Conservation (phyloP, 1,140 invertebrate species). For the Drosophila asahinai region DNA sequence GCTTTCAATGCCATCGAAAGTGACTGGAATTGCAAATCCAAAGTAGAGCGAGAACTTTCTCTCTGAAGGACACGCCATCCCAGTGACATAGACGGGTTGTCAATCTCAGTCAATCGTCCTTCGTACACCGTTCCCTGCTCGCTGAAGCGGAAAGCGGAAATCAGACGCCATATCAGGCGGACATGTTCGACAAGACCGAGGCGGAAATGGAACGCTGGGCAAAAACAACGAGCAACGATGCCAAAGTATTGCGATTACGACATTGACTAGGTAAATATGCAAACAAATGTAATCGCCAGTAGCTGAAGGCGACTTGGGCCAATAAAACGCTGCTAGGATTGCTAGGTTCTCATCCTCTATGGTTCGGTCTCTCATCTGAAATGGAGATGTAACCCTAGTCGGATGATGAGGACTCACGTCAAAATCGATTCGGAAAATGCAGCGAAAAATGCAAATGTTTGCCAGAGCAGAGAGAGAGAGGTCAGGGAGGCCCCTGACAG, state of each 20-base stretch:
- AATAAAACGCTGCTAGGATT: slow-evolving; percentile 51
- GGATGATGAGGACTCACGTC: slow-evolving; percentile 22
- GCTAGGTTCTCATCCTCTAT: slow-evolving; percentile 6
- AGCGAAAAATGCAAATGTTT: slow-evolving; percentile 71
- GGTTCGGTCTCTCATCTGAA: slow-evolving; percentile 6
- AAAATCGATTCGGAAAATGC: slow-evolving; percentile 67
- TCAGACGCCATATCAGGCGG: slow-evolving; percentile 75
- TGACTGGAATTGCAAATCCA: slow-evolving; percentile 42
- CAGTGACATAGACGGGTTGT: slow-evolving; percentile 43
- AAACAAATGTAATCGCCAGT: slow-evolving; percentile 9
- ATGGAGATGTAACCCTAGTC: slow-evolving; percentile 46
- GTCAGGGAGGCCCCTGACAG: slow-evolving; percentile 16
- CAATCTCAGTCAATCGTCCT: slow-evolving; percentile 53
- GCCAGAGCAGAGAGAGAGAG: slow-evolving; percentile 3
- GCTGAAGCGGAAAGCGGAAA: slow-evolving; percentile 71
- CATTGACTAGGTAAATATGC: slow-evolving; percentile 49
- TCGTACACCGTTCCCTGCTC: slow-evolving; percentile 37
- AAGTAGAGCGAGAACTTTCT: slow-evolving; percentile 62
- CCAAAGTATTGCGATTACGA: slow-evolving; percentile 18
- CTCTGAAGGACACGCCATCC: slow-evolving; percentile 63
- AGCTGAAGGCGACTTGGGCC: slow-evolving; percentile 11
- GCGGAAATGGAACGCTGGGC: slow-evolving; percentile 65
- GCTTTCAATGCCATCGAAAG: slow-evolving; percentile 53
- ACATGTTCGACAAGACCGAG: slow-evolving; percentile 61
- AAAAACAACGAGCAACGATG: slow-evolving; percentile 42